A percentile compares a stretch with the other conserved stretches of the same genome.
phyloP scores from a whole-genome alignment of 2,113 vertebrate species.

The Neodon shergylaensis region DNA sequence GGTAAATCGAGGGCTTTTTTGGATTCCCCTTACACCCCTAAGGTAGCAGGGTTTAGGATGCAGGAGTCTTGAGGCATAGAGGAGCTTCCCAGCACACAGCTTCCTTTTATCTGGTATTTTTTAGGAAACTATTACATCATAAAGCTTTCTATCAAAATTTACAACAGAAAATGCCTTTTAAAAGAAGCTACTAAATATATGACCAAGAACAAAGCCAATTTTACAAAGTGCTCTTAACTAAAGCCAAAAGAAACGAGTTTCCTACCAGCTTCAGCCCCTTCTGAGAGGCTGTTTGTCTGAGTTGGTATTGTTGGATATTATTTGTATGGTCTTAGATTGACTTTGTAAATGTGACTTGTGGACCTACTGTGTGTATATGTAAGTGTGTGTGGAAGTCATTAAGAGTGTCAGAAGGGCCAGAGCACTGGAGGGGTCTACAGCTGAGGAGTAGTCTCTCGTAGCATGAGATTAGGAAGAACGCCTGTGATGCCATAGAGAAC shows the following conservation, averaged over 20 bases:
- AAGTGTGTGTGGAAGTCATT: slow-evolving; percentile 60
- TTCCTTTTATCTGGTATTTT: slow-evolving; percentile 67
- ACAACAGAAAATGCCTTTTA: slow-evolving; percentile 66
- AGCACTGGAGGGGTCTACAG: slow-evolving; percentile 75
- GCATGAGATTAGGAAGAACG: slow-evolving; percentile 74
- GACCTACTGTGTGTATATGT: slow-evolving; percentile 51
- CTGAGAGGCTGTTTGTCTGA: slow-evolving; percentile 63
- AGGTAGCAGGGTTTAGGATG: slow-evolving; percentile 39
- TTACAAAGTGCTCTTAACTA: background rate
- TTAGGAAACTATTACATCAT: slow-evolving; percentile 27
- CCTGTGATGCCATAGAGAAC: slow-evolving; percentile 80
- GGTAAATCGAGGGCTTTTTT: background rate
- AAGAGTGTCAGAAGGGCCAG: slow-evolving; percentile 76
- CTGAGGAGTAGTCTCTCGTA: slow-evolving; percentile 80
- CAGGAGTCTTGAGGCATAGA: slow-evolving; percentile 40
- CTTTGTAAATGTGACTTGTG: slow-evolving; percentile 61
- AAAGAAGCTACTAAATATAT: background rate
- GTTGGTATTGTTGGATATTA: slow-evolving; percentile 59
- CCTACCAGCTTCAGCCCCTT: background rate
- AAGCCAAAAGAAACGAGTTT: slow-evolving; percentile 54
- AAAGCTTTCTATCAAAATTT: slow-evolving; percentile 36
- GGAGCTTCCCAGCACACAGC: slow-evolving; percentile 40
- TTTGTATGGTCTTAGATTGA: slow-evolving; percentile 58
- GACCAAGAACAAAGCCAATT: slow-evolving; percentile 40
- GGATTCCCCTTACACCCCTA: slow-evolving; percentile 17